Evolutionary conservation across 2,888 invertebrate genomes (phyloP).

Genomic region (Lutraria lutraria): DNA sequence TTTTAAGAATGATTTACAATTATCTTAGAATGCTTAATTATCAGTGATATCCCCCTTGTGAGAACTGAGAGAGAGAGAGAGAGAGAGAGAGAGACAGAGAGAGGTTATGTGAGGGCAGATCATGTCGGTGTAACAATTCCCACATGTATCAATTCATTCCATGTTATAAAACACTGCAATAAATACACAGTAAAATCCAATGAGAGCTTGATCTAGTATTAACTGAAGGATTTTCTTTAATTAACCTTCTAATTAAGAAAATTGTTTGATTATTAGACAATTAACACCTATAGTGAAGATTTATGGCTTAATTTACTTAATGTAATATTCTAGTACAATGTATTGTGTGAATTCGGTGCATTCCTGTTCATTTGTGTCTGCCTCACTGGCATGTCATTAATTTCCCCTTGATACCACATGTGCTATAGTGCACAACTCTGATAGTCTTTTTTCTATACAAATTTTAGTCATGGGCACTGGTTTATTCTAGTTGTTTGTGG

Average conservation of each 20-base stretch:
- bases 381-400: too few relatives aligned
- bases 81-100: too few relatives aligned
- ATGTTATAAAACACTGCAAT: constrained; percentile 6
- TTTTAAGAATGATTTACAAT: background rate
- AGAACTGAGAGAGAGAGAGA: background rate
- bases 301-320: too few relatives aligned
- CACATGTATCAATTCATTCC: background rate
- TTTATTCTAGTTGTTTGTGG: too few relatives aligned
- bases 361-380: too few relatives aligned
- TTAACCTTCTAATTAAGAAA: background rate
- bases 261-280: background rate
- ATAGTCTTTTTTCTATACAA: too few relatives aligned
- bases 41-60: background rate
- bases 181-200: background rate
- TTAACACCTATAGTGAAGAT: background rate
- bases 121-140: background rate
- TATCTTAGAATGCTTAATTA: background rate
- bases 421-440: too few relatives aligned
- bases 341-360: too few relatives aligned
- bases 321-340: too few relatives aligned
- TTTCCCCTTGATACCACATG: too few relatives aligned
- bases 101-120: constrained; percentile 8
- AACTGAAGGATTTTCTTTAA: background rate
- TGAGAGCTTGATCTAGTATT: background rate
- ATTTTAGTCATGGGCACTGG: too few relatives aligned